Base-by-base conservation (phyloP, 2,797 vertebrate species). In the Myripristis jacobus region DNA sequence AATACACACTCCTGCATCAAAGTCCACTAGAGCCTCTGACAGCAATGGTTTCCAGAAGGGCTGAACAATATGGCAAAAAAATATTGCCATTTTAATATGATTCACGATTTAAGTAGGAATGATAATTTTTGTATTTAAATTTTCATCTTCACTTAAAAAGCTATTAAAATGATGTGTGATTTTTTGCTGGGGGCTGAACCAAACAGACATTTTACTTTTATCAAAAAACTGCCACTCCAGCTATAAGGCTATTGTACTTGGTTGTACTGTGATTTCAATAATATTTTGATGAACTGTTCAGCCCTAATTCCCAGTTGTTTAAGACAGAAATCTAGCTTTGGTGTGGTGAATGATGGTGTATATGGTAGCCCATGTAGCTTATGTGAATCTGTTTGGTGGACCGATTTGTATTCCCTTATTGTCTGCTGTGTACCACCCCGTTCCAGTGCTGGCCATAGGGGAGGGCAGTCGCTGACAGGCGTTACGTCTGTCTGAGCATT, bases 401-500 rank as follows among this genome's bases (percentile, higher is more conserved):
- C 47, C 9, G 24, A 48, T 63, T 53, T 81, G 57, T 56, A 22
- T 81, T 15, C 38, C 38, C 50, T 24, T 31, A 29, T 44, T 71
- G 75, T 55, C 73, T 73, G 69, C 52, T 63, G 63, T 77, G 80
- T 75, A 50, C 85, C 85, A 82, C 70, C 61, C 56, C 57, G 87
- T 83, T 77, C 78, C 65, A 65, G 78, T 71, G 57, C 67, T 15
- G 73, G 80, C 73, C 78, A 80, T 62, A 70, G 75, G 62, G 70
- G 74, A 82, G 81, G 74, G 63, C 74, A 85, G 79, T 22, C 55
- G 82, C 64, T 85, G 77, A 82, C 73, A 79, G 77, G 67, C 72
- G 57, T 44, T 65, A 70, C 83, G 82, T 83, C 79, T 84, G 73
- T 66, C 59, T 74, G 81, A 58, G 77, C 74, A 83, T 89, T 88